Evolutionary conservation across 2,888 invertebrate species (phyloP).

Genomic region (Ischnus inquisitorius): DNA sequence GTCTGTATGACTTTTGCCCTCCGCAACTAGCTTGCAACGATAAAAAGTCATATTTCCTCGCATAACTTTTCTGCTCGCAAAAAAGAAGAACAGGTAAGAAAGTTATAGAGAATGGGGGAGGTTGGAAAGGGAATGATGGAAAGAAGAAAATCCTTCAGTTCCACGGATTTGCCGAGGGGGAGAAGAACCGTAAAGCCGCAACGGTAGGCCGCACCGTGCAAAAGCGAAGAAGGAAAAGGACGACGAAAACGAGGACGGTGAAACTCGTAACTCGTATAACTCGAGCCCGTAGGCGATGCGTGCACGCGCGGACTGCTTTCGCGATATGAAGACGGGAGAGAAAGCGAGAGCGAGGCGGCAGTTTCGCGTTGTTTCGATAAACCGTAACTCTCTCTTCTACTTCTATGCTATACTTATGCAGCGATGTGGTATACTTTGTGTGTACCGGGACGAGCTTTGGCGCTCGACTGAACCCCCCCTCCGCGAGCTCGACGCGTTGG

Average conservation of each 20-base stretch:
- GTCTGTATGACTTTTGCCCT: background rate
- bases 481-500: background rate
- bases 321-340: background rate
- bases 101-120: background rate
- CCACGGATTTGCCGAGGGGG: slow-evolving; percentile 6
- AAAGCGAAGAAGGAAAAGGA: slow-evolving; percentile 3
- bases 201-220: background rate
- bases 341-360: slow-evolving; percentile 4
- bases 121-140: slow-evolving; percentile 3
- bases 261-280: slow-evolving; percentile 55
- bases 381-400: slow-evolving; percentile 42
- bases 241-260: slow-evolving; percentile 26
- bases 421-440: background rate
- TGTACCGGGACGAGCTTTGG: slow-evolving; percentile 37
- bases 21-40: slow-evolving; percentile 14
- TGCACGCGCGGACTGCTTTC: slow-evolving; percentile 30
- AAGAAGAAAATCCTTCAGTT: slow-evolving; percentile 43
- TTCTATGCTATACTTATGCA: slow-evolving; percentile 21
- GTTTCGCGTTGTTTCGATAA: slow-evolving; percentile 46
- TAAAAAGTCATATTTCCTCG: slow-evolving; percentile 49
- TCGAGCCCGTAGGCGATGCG: slow-evolving; percentile 31
- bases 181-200: slow-evolving; percentile 27
- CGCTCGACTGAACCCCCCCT: background rate
- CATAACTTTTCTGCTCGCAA: slow-evolving; percentile 20
- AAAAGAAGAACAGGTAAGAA: background rate